Base-by-base conservation (phyloP, 2,888 invertebrate genomes). In the Nipponacmea schrenckii region DNA sequence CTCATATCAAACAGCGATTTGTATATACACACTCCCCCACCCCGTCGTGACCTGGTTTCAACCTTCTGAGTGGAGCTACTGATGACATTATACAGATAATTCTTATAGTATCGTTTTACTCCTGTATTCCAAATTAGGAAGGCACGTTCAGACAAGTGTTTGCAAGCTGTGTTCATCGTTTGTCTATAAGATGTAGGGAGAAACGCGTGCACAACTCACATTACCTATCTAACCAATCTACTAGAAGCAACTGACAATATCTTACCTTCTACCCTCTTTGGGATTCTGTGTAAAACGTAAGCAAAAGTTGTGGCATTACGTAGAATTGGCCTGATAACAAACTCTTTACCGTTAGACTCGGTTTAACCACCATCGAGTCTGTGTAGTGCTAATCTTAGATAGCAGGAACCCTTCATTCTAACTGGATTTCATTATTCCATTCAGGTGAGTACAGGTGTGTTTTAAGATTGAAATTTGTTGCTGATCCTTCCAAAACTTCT, bases 61-160 rank as follows among this genome's bases (percentile, higher is more conserved):
- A 24, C 24, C 56, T 56, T 24, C 56, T 56, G 20, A 56, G 10
- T 56, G 56, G 39, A 39, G 56, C 56, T 56, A 56, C n/a, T 56
- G 24, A 56, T 56, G 56, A 56, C 56, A 56, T 24, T 56, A 24
- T 39, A 39, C n/a, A 56, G 56, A 56, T 56, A n/a, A 56, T 56
- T 56, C 24, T 24, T 56, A 8, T 14, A 56, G 56, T 56, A 56
- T 72, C 66, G 64, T 64, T 69, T 72, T 72, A 72, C 72, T 62
- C 45, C 68, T 48, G 65, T 68, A 68, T 72, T 72, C 72, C 72
- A 72, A 72, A 72, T 72, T 72, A 72, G 72, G 72, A 56, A 72
- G 69, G 69, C 56, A 64, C 68, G 46, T 50, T 48, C 48, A 65
- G 46, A 31, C 68, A 69, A 67, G 63, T 63, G 64, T 67, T 45